Conservation (phyloP, 2,113 vertebrate species). For the Calidris pugnax region DNA sequence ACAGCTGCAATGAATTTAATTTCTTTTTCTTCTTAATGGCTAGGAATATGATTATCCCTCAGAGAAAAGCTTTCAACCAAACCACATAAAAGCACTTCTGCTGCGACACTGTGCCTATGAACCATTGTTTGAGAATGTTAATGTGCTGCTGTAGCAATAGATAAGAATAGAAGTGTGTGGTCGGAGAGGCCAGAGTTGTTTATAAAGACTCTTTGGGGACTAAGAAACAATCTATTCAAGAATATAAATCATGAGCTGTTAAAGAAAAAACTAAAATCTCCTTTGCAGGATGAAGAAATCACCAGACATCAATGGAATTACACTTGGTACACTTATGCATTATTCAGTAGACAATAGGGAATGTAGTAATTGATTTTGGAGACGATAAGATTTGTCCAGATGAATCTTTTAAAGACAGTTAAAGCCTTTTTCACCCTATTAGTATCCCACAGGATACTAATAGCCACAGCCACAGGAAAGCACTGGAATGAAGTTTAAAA, state of each 20-base stretch:
- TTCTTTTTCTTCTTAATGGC: background rate
- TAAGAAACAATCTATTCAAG: conserved; percentile 13
- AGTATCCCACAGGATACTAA: background rate
- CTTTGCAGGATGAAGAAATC: conserved; percentile 4
- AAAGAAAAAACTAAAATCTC: conserved; percentile 16
- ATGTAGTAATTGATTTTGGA: conserved; percentile 19
- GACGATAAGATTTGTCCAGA: conserved; percentile 8
- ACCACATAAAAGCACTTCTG: background rate
- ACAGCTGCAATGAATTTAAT: background rate
- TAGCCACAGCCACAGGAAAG: background rate
- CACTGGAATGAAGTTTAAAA: background rate
- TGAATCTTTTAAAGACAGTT: background rate
- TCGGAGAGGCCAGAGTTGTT: background rate
- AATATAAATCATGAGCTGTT: conserved; percentile 23
- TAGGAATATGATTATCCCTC: conserved; percentile 3
- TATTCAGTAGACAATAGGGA: conserved; percentile 18
- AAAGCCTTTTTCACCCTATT: background rate
- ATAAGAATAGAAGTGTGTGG: conserved; percentile 16
- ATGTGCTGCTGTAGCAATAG: conserved; percentile 1
- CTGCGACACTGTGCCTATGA: background rate
- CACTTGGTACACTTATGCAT: conserved; percentile 1
- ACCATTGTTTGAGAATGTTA: background rate
- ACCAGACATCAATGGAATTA: conserved; percentile 7
- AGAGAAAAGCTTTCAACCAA: conserved; percentile 38
- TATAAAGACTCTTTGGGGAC: background rate